phyloP scores from a whole-genome alignment of 2,113 vertebrate species.

The Canis aureus region DNA sequence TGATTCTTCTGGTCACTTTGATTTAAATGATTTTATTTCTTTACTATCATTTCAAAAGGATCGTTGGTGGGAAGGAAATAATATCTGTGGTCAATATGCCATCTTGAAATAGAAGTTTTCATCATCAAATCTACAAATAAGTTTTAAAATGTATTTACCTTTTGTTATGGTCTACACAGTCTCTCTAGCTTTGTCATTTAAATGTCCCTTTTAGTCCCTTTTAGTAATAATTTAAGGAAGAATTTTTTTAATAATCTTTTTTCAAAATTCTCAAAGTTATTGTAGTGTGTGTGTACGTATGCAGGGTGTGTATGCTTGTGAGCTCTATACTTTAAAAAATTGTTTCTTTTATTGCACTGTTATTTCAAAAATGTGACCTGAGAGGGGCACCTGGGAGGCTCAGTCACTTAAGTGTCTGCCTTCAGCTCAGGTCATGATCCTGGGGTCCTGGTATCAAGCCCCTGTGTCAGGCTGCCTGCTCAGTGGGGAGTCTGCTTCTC shows the following conservation, averaged over 20 bases:
- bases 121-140: neutral
- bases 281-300: neutral
- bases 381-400: neutral
- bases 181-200: constrained; percentile 19
- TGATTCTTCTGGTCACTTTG: neutral
- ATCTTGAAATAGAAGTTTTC: neutral
- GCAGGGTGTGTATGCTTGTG: neutral
- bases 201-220: neutral
- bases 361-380: neutral
- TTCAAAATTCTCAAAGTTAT: neutral
- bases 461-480: no score
- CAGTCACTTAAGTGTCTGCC: no score
- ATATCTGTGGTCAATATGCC: neutral
- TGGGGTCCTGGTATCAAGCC: no score
- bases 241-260: neutral
- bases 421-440: no score
- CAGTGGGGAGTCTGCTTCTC: no score
- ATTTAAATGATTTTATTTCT: neutral
- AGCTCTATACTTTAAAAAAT: neutral
- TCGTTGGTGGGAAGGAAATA: neutral
- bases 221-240: neutral
- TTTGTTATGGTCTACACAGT: neutral
- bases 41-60: neutral
- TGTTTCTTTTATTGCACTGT: neutral
- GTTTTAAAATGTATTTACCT: neutral